These are phyloP conservation scores for Clarias pachynema DNA, from an alignment of 2,797 vertebrate genomes.

Conservation along the genomic window DNA sequence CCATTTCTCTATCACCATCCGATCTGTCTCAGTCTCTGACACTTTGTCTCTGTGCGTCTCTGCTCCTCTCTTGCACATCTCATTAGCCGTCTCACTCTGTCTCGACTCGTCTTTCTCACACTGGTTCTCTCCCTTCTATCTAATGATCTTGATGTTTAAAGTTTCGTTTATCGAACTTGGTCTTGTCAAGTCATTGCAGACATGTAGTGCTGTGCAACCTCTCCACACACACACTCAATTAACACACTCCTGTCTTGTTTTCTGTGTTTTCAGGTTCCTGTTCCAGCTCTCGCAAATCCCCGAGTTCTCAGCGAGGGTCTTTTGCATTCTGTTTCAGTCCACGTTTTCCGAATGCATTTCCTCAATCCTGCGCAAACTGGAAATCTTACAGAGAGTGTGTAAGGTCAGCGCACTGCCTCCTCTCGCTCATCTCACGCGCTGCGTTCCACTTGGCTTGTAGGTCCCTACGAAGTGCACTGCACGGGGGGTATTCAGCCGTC, in stretches of 20 bases:
- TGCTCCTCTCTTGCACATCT: not conserved
- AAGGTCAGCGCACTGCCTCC: conserved; percentile 73
- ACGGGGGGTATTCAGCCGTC: too few species aligned
- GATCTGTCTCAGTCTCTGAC: not conserved
- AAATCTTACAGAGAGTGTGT: conserved; percentile 87
- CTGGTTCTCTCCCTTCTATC: not conserved
- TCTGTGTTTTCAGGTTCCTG: conserved; percentile 81
- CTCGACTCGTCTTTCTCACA: not conserved
- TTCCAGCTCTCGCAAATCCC: conserved; percentile 91
- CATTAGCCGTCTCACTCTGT: too few species aligned
- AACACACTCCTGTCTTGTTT: not conserved
- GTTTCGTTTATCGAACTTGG: too few species aligned
- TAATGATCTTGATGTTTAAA: too few species aligned
- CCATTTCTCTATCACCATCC: not conserved
- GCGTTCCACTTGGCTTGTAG: too few species aligned
- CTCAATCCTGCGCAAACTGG: conserved; percentile 87
- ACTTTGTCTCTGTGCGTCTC: not conserved
- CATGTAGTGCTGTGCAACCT: not conserved
- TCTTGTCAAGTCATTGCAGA: not conserved
- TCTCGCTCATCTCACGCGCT: too few species aligned
- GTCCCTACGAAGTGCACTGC: too few species aligned
- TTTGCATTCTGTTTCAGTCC: conserved; percentile 95
- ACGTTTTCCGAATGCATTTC: conserved; percentile 90
- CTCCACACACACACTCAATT: too few species aligned
- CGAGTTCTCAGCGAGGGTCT: conserved; percentile 92